Evolutionary conservation across 2,888 invertebrate species (phyloP).

Genomic region (Disparrhopalites patrizii): DNA sequence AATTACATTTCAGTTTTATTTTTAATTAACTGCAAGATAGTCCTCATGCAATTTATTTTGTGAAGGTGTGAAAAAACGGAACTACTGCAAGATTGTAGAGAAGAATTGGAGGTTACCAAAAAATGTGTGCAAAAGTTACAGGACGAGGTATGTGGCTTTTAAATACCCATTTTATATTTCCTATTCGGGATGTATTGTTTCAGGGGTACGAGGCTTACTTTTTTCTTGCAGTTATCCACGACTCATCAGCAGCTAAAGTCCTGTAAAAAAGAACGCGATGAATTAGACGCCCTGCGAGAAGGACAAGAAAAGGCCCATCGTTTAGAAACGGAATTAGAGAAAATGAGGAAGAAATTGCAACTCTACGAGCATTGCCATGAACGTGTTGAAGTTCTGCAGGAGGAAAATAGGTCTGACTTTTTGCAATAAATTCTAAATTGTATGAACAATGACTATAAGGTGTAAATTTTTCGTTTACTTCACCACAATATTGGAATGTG

Average conservation of each 20-base stretch:
- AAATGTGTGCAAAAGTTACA: slow-evolving; percentile 41
- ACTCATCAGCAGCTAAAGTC: slow-evolving; percentile 40
- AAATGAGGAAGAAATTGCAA: slow-evolving; percentile 44
- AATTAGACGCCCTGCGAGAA: slow-evolving; percentile 46
- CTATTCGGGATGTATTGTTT: not conserved
- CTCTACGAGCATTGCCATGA: slow-evolving; percentile 46
- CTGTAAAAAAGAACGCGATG: slow-evolving; percentile 46
- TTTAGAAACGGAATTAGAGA: slow-evolving; percentile 41
- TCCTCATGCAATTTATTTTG: no score
- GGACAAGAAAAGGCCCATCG: slow-evolving; percentile 45
- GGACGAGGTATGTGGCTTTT: slow-evolving; percentile 28
- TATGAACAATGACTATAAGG: no score
- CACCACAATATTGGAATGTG: no score
- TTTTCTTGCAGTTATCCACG: slow-evolving; percentile 33
- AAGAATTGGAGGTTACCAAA: slow-evolving; percentile 45
- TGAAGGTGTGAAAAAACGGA: slow-evolving; percentile 43
- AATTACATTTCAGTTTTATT: not conserved
- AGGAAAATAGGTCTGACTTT: slow-evolving; percentile 42
- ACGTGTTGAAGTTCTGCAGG: slow-evolving; percentile 42
- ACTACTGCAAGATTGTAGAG: slow-evolving; percentile 47
- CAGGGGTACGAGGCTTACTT: not conserved
- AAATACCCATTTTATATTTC: slow-evolving; percentile 3
- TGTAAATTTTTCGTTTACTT: no score
- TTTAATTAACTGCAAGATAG: not conserved
- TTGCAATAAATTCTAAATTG: not conserved